phyloP scores from a whole-genome alignment of 2,113 vertebrate genomes.

The Vidua macroura region DNA sequence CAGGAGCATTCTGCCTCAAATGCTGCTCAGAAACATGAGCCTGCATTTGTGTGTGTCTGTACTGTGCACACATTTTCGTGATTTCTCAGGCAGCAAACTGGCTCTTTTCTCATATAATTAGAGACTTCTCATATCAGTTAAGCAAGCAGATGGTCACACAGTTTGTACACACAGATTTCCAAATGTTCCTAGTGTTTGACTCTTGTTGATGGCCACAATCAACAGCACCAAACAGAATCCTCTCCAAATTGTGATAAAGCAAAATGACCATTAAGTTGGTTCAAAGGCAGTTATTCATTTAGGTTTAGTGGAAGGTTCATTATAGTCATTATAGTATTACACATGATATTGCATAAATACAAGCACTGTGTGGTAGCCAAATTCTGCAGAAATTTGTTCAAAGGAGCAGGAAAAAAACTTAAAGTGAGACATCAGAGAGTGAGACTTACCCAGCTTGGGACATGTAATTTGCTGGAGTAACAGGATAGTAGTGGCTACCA shows the following conservation, averaged over 20 bases:
- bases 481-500: rapidly evolving
- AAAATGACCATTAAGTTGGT: slow-evolving; percentile 30
- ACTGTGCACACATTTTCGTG: not conserved
- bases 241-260: slow-evolving; percentile 43
- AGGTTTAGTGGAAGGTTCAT: slow-evolving; percentile 35
- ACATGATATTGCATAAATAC: not conserved
- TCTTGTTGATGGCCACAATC: slow-evolving; percentile 6
- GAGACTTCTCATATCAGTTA: slow-evolving; percentile 23
- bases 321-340: not conserved
- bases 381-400: not conserved
- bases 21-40: not conserved
- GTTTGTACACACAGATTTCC: slow-evolving; percentile 41
- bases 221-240: slow-evolving; percentile 6
- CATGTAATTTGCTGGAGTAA: not conserved
- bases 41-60: not conserved
- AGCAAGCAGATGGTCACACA: slow-evolving; percentile 55
- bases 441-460: not conserved
- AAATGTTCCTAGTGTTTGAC: slow-evolving; percentile 39
- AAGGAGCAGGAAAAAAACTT: not conserved
- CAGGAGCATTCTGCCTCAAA: not conserved
- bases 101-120: slow-evolving; percentile 24
- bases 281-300: slow-evolving; percentile 45
- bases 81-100: slow-evolving; percentile 23
- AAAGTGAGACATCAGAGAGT: not conserved
- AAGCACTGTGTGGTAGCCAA: not conserved